Base-by-base conservation (phyloP, 2,888 invertebrate species). In the Nomada ferruginata region DNA sequence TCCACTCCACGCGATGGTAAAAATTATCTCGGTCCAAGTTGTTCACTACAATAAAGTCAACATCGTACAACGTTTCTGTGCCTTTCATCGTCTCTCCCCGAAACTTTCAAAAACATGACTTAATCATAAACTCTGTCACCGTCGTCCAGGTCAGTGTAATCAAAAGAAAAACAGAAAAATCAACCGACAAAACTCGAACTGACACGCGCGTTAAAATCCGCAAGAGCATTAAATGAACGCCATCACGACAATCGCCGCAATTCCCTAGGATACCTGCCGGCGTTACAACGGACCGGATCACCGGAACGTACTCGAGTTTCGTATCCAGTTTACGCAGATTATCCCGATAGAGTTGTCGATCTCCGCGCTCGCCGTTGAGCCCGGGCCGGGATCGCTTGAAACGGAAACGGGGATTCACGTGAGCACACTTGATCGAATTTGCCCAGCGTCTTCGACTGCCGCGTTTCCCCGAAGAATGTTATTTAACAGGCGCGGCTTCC, bases 261-360 rank as follows among this genome's bases (percentile, higher is more conserved):
- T 50, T 66, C 64, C 42, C 55, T 55, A 77, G 76, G 73, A 52
- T 68, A 69, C 65, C 53, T 81, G 15, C 15, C 47, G 69, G 68
- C 61, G 66, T 81, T 81, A 77, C 75, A 71, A 20, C 60, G 57
- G 59, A 75, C 53, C 59, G 70, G 53, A 61, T 76, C 59, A 66
- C 65, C n/a, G 63, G 52, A 57, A 63, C 55, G 74, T 61, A 7
- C 70, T 60, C 65, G 79, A 70, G 64, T 47, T 69, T 57, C 65
- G 68, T 66, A 78, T 76, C 79, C 72, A 82, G 88, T 85, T 84
- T 82, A 74, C 74, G 66, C 52, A 80, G 85, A 88, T 88, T 82
- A 86, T 69, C 75, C 78, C 59, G 64, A 20, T 60, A 75, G 74
- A 86, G 85, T 87, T 76, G 82, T 71, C 70, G 85, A 80, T 77